A percentile compares a stretch with the other conserved stretches of the same genome.
phyloP scores from a whole-genome alignment of 2,113 vertebrate species.

The Paralichthys olivaceus region DNA sequence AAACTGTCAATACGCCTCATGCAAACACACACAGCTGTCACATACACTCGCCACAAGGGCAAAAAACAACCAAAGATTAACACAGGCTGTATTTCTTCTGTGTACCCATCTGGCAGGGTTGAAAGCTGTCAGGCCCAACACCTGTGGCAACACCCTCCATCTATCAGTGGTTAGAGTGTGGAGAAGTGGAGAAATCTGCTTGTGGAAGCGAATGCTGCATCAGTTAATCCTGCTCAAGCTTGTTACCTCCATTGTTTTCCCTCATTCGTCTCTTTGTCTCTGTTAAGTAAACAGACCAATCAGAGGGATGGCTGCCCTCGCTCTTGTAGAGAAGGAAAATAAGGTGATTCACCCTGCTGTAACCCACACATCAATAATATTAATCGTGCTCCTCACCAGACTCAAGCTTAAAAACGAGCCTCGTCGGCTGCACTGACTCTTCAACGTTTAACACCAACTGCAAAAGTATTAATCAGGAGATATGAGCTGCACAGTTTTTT shows the following conservation, averaged over 20 bases:
- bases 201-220: not conserved
- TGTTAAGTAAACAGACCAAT: conserved; percentile 51
- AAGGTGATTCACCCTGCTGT: conserved; percentile 32
- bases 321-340: conserved; percentile 16
- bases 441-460: conserved; percentile 26
- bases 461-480: conserved; percentile 36
- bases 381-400: conserved; percentile 32
- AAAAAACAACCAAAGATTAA: conserved; percentile 38
- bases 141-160: conserved; percentile 54
- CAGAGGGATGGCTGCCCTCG: conserved; percentile 23
- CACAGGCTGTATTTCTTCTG: conserved; percentile 32
- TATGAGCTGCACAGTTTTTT: not conserved
- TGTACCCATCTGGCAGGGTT: conserved; percentile 41
- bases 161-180: conserved; percentile 13
- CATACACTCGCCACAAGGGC: conserved; percentile 23
- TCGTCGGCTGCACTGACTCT: not conserved
- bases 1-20: conserved; percentile 52
- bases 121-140: conserved; percentile 32
- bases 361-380: conserved; percentile 51
- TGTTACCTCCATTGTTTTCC: conserved; percentile 5
- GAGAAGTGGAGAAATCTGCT: conserved; percentile 8
- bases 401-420: conserved; percentile 1
- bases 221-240: not conserved
- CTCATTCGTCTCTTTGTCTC: conserved; percentile 36
- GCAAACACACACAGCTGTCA: conserved; percentile 50